Evolutionary conservation across 2,113 vertebrate genomes (phyloP).

Genomic region (Rhegmatorhina hoffmannsi): DNA sequence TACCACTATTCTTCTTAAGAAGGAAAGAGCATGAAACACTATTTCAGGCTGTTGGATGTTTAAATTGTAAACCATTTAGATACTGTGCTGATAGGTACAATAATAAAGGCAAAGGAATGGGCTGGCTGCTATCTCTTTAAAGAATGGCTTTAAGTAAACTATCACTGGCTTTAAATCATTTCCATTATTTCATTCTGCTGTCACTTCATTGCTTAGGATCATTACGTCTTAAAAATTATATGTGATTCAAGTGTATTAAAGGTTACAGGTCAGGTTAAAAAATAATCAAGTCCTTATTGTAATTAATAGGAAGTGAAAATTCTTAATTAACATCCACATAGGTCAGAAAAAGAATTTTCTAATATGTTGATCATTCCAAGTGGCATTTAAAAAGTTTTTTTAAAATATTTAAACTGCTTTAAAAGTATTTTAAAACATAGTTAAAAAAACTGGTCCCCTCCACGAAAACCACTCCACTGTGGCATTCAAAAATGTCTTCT

Average conservation of each 20-base stretch:
- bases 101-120: neutral
- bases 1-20: neutral
- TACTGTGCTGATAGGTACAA: accelerated
- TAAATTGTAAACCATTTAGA: neutral
- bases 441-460: neutral
- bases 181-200: neutral
- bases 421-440: neutral
- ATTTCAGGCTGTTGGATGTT: neutral
- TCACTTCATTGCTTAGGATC: neutral
- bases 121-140: neutral
- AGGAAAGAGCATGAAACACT: neutral
- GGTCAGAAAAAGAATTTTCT: neutral
- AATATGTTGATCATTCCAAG: neutral
- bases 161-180: neutral
- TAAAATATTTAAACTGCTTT: neutral
- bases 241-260: neutral
- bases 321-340: neutral
- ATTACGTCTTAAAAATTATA: neutral
- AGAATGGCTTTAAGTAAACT: neutral
- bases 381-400: neutral
- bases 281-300: neutral
- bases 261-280: neutral
- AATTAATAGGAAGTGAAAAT: neutral
- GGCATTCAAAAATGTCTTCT: neutral
- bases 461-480: neutral